phyloP scores from a whole-genome alignment of 2,113 vertebrate species.

The Saimiri boliviensis region DNA sequence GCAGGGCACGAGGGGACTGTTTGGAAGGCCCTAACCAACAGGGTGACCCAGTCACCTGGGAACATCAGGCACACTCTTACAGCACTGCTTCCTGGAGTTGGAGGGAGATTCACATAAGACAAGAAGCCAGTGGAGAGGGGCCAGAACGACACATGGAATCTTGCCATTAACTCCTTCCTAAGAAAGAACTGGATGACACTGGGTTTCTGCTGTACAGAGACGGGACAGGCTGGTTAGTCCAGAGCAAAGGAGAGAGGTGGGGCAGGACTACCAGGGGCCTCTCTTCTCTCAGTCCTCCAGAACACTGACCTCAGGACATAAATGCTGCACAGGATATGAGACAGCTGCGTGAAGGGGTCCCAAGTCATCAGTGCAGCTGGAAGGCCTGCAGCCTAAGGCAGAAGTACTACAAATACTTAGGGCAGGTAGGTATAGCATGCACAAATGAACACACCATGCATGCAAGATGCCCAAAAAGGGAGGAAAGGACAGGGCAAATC shows the following conservation, averaged over 20 bases:
- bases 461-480: neutral
- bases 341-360: neutral
- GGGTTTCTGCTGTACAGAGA: neutral
- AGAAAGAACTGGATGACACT: neutral
- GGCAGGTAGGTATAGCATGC: rapidly evolving
- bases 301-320: rapidly evolving
- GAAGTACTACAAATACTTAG: neutral
- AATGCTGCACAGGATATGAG: rapidly evolving
- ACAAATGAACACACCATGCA: neutral
- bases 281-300: neutral
- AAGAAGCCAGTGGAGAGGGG: neutral
- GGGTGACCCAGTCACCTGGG: rapidly evolving
- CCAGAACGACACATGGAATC: neutral
- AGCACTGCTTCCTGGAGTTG: neutral
- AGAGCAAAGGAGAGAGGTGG: neutral
- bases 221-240: rapidly evolving
- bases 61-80: rapidly evolving
- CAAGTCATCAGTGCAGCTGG: neutral
- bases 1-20: rapidly evolving
- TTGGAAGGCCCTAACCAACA: neutral
- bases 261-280: no score
- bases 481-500: neutral
- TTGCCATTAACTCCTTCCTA: neutral
- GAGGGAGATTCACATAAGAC: neutral
- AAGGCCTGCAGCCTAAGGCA: neutral